Base-by-base conservation (phyloP, 2,888 invertebrate genomes). In the Phortica magna region DNA sequence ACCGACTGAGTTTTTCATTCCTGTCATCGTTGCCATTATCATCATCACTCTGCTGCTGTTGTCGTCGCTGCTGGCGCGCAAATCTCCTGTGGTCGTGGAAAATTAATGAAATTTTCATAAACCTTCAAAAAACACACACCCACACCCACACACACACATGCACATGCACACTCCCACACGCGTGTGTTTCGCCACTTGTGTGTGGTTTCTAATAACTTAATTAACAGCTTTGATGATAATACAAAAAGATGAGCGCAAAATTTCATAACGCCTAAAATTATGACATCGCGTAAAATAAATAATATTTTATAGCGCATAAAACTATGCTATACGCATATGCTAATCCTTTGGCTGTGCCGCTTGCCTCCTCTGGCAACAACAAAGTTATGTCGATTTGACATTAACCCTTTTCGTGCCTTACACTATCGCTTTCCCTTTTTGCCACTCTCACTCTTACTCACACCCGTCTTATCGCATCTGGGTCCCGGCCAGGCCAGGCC, bases 31-130 rank as follows among this genome's bases (percentile, higher is more conserved):
- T 74, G 74, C 55, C 17, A 61, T 61, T 61, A 19, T 61, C 61
- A 61, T 22, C 61, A 22, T 53, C 61, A 61, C 48, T 48, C 2
- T 48, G 17, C 61, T 61, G 7, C 10, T 61, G 22, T 61, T 22
- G 12, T 31, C 7, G 41, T 14, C 41, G 10, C n/a, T 22, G 31
- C 31, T 31, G 31, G 31, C 31, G 31, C 22, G 61, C 79, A 83
- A 83, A 81, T 84, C 88, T 84, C 86, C 83, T 87, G 88, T 83
- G 88, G 88, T 88, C 84, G 84, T 31, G 64, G 22, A 83, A 84
- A 88, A 87, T 87, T 87, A 87, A 87, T 87, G 87, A 87, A 87
- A 88, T 88, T 87, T 87, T 88, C 87, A 87, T 87, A 83, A 87
- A 87, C 80, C 82, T 77, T 77, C 71, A 76, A 77, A 76, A 53